A percentile compares a stretch with the other conserved stretches of the same genome.
Evolutionary conservation across 2,888 invertebrate species (phyloP).

Genomic region (Notodonta ziczac): DNA sequence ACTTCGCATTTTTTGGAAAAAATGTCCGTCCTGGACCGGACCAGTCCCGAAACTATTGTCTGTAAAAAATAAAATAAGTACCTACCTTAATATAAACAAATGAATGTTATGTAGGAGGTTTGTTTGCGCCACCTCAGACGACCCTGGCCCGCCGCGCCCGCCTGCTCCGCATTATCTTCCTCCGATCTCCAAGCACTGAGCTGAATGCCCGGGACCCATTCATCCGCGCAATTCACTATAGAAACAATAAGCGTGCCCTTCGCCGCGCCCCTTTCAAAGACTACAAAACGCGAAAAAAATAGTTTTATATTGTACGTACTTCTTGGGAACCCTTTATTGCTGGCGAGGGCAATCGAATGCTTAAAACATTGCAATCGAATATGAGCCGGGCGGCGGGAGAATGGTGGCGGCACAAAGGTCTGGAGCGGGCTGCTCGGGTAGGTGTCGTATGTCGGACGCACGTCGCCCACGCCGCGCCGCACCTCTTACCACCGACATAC

Average conservation of each 20-base stretch:
- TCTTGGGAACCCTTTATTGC: constrained; percentile 81
- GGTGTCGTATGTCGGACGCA: constrained; percentile 68
- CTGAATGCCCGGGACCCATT: constrained; percentile 76
- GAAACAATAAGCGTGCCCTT: constrained; percentile 82
- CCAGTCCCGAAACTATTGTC: background rate
- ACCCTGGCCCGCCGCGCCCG: constrained; percentile 68
- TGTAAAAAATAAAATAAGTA: background rate
- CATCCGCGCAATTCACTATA: constrained; percentile 76
- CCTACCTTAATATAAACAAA: constrained; percentile 5
- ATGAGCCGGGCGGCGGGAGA: constrained; percentile 67
- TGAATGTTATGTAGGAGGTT: constrained; percentile 65
- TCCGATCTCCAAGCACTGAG: constrained; percentile 73
- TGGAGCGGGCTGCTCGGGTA: constrained; percentile 47
- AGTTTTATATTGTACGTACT: constrained; percentile 65
- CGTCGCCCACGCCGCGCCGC: constrained; percentile 55
- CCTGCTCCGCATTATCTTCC: constrained; percentile 74
- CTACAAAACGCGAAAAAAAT: constrained; percentile 71
- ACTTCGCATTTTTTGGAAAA: too few relatives aligned
- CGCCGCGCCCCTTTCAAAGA: constrained; percentile 72
- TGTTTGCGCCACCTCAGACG: constrained; percentile 68
- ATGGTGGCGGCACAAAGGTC: constrained; percentile 58
- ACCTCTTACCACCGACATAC: constrained; percentile 72
- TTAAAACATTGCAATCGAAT: constrained; percentile 82
- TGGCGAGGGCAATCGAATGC: constrained; percentile 81
- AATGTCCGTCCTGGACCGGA: too few relatives aligned